These are phyloP conservation scores for Melanchra persicariae DNA, from an alignment of 2,888 invertebrate species.

Conservation along the genomic window DNA sequence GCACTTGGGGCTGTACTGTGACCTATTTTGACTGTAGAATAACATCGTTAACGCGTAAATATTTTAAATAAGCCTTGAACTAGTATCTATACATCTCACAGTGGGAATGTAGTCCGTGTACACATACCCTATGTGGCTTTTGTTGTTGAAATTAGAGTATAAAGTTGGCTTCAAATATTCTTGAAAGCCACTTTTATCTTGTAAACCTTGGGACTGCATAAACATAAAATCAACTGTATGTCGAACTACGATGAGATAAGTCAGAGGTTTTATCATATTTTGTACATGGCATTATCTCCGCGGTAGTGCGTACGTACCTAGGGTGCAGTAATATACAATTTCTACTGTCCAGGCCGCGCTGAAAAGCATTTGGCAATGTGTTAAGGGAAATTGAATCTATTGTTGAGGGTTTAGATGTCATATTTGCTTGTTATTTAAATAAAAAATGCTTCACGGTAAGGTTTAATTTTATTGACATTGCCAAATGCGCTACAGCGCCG, in stretches of 20 bases:
- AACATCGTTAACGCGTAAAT: background rate
- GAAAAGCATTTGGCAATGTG: background rate
- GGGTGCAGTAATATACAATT: background rate
- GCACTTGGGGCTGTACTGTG: too few species aligned
- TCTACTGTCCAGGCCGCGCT: background rate
- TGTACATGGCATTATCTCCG: background rate
- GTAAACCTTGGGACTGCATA: background rate
- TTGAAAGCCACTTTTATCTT: background rate
- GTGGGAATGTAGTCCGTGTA: background rate
- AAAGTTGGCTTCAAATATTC: background rate
- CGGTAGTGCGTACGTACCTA: background rate
- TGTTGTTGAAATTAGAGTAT: conserved; percentile 27
- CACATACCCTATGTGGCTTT: conserved; percentile 14
- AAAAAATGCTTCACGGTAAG: background rate
- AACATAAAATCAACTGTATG: background rate
- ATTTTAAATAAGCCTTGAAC: background rate
- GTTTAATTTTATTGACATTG: background rate
- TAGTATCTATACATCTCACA: background rate
- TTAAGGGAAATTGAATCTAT: background rate
- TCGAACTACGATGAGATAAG: background rate
- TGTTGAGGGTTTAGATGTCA: background rate
- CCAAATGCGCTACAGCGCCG: background rate
- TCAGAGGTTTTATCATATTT: background rate
- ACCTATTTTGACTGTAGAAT: background rate
- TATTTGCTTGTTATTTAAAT: background rate